phyloP scores from a whole-genome alignment of 2,888 invertebrate genomes.

The Melanotus villosus region DNA sequence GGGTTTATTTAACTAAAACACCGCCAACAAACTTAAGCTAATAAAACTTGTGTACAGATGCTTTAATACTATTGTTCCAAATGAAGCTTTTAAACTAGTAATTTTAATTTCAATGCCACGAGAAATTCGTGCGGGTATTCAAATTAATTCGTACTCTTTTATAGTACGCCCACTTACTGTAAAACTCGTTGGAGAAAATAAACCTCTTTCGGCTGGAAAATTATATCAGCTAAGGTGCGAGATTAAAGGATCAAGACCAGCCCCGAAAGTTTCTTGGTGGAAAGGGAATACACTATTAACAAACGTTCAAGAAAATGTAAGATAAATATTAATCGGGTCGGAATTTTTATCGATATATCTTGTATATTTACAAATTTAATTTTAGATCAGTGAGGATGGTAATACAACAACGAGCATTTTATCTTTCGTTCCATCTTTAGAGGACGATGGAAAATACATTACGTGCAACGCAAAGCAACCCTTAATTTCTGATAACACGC shows the following conservation, averaged over 20 bases:
- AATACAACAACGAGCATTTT: conserved; percentile 85
- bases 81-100: neutral
- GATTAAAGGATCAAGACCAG: conserved; percentile 81
- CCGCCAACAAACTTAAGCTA: conserved; percentile 8
- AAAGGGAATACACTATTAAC: conserved; percentile 74
- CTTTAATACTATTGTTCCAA: neutral
- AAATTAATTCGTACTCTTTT: too few relatives aligned
- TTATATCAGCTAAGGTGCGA: conserved; percentile 81
- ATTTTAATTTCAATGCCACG: too few relatives aligned
- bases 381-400: conserved; percentile 76
- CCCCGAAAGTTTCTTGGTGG: conserved; percentile 83
- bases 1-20: conserved; percentile 15
- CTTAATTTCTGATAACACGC: conserved; percentile 79
- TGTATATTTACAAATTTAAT: conserved; percentile 45
- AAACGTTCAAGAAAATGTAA: neutral
- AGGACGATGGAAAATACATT: conserved; percentile 84
- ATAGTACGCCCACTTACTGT: conserved; percentile 82
- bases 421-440: conserved; percentile 82
- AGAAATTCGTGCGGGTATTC: too few relatives aligned
- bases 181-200: conserved; percentile 78
- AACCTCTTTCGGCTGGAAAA: conserved; percentile 79
- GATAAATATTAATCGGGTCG: too few relatives aligned
- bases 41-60: conserved; percentile 12
- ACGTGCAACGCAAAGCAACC: conserved; percentile 85
- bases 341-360: neutral